These are phyloP conservation scores for Melanotaenia trifasciata DNA, from an alignment of 2,797 vertebrate genomes.

Conservation along the genomic window DNA sequence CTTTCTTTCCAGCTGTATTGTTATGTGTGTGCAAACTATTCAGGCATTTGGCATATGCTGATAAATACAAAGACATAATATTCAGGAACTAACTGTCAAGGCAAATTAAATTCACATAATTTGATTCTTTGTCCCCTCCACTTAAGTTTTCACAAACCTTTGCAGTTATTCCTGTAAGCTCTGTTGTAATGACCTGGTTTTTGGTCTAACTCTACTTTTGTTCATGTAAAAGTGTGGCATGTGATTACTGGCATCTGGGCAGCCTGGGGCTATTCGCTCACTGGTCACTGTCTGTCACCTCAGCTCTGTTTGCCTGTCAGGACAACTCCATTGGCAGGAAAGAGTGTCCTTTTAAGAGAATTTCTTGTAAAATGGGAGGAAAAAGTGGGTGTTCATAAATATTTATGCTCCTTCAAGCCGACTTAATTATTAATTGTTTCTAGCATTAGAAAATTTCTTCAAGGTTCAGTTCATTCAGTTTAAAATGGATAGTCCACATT, in stretches of 20 bases:
- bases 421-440: neutral
- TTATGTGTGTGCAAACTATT: constrained; percentile 40
- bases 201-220: neutral
- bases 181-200: neutral
- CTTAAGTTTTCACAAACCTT: neutral
- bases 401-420: neutral
- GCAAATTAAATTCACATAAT: constrained; percentile 32
- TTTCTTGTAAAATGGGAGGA: neutral
- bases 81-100: constrained; percentile 20
- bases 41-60: constrained; percentile 37
- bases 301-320: neutral
- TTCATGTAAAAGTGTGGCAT: neutral
- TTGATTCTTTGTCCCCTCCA: neutral
- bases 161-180: neutral
- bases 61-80: constrained; percentile 30
- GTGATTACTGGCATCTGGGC: neutral
- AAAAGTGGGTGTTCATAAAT: neutral
- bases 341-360: neutral
- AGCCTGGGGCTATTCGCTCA: neutral
- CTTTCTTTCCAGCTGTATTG: constrained; percentile 41
- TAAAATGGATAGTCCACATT: no score
- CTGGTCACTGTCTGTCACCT: constrained; percentile 4
- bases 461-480: no score
- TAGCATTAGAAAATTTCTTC: neutral
- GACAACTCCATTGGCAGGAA: neutral